Evolutionary conservation across 2,888 invertebrate genomes (phyloP).

Genomic region (Chaitophorus viminalis): DNA sequence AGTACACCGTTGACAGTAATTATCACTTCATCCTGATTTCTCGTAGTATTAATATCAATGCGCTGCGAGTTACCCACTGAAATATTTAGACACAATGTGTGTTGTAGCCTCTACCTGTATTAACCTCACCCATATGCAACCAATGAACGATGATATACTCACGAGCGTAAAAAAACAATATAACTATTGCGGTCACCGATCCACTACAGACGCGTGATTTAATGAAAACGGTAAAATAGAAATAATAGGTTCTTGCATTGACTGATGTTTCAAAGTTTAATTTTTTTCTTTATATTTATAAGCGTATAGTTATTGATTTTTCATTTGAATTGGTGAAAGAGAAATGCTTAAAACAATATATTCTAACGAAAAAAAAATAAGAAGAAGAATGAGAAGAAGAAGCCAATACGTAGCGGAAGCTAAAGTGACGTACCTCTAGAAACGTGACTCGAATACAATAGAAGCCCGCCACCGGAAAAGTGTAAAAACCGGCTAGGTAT

Average conservation of each 20-base stretch:
- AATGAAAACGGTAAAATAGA: background rate
- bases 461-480: constrained; percentile 23
- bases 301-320: constrained; percentile 29
- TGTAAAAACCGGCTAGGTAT: constrained; percentile 10
- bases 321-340: background rate
- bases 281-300: background rate
- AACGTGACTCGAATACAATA: constrained; percentile 54
- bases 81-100: too few relatives aligned
- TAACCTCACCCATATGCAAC: too few relatives aligned
- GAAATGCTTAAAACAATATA: constrained; percentile 43
- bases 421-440: constrained; percentile 31
- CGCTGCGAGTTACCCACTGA: too few relatives aligned
- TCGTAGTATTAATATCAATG: too few relatives aligned
- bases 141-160: too few relatives aligned
- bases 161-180: too few relatives aligned
- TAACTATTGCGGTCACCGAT: too few relatives aligned
- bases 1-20: too few relatives aligned
- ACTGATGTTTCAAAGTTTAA: constrained; percentile 11
- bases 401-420: constrained; percentile 30
- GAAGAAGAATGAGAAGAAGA: background rate
- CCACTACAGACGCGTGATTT: too few relatives aligned
- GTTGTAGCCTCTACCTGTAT: too few relatives aligned
- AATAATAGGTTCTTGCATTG: background rate
- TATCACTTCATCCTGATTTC: too few relatives aligned
- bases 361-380: constrained; percentile 14